Percentiles rank a stretch among this genome's conserved stretches.
Evolutionary conservation across 2,888 invertebrate genomes (phyloP).

Genomic region (Macroteleia sp.): DNA sequence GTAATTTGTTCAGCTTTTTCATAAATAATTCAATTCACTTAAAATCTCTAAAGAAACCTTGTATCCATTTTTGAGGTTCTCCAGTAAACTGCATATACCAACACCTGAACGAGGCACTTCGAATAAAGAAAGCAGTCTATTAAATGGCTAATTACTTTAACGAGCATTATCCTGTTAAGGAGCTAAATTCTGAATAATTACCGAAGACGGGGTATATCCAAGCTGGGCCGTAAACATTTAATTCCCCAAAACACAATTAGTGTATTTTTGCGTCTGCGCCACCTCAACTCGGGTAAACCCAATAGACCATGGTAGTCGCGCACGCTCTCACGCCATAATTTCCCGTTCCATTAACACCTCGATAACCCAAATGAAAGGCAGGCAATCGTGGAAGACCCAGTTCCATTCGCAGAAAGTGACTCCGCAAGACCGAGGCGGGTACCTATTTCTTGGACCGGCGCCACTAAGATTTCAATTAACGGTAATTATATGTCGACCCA

Average conservation of each 20-base stretch:
- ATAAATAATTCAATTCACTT: too few species aligned
- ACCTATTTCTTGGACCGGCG: conserved; percentile 71
- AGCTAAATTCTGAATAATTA: conserved; percentile 35
- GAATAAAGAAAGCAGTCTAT: conserved; percentile 7
- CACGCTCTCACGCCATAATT: conserved; percentile 65
- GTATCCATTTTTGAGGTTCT: too few species aligned
- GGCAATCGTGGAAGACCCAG: conserved; percentile 49
- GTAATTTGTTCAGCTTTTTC: too few species aligned
- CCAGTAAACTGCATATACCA: too few species aligned
- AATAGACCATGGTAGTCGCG: conserved; percentile 43
- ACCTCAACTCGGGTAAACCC: background rate
- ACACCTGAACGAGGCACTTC: too few species aligned
- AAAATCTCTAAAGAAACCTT: too few species aligned
- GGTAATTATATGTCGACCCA: conserved; percentile 77
- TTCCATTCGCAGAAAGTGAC: conserved; percentile 59
- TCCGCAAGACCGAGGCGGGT: background rate
- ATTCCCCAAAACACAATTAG: conserved; percentile 30
- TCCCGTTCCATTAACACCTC: conserved; percentile 67
- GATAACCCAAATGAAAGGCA: conserved; percentile 56
- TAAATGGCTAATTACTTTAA: conserved; percentile 28
- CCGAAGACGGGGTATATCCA: background rate
- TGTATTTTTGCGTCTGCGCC: conserved; percentile 28
- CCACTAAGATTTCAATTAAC: conserved; percentile 81
- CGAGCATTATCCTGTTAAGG: conserved; percentile 16
- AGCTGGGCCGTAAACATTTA: conserved; percentile 7